phyloP scores from a whole-genome alignment of 1,140 invertebrate species.

The Drosophila sechellia region DNA sequence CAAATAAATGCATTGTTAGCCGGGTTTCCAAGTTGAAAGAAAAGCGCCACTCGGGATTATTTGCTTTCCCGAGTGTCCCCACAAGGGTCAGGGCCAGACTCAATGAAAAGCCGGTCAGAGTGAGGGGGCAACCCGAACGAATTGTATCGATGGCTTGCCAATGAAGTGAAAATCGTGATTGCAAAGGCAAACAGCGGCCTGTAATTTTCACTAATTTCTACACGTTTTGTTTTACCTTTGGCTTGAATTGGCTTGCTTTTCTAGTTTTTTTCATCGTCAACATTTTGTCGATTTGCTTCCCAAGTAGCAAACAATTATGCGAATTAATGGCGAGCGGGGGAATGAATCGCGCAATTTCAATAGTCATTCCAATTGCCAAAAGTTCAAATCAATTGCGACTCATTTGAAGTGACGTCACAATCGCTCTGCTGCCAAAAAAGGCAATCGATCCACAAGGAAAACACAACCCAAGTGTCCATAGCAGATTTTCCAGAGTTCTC shows the following conservation, averaged over 20 bases:
- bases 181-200: conserved; percentile 54
- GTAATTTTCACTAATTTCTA: conserved; percentile 57
- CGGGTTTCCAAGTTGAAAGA: conserved; percentile 28
- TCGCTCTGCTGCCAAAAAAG: conserved; percentile 19
- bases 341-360: conserved; percentile 20
- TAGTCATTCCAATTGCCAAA: conserved; percentile 18
- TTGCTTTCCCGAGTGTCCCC: conserved; percentile 20
- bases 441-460: conserved; percentile 25
- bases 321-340: conserved; percentile 19
- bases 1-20: conserved; percentile 48
- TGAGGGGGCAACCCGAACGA: conserved; percentile 28
- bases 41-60: conserved; percentile 40
- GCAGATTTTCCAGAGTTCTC: conserved; percentile 42
- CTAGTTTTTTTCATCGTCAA: conserved; percentile 28
- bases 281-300: conserved; percentile 56
- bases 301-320: conserved; percentile 59
- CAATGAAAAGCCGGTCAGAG: background rate
- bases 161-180: conserved; percentile 62
- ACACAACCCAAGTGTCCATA: conserved; percentile 8
- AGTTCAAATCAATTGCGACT: conserved; percentile 40
- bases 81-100: conserved; percentile 51
- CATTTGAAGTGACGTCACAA: conserved; percentile 45
- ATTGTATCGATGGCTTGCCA: conserved; percentile 58
- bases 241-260: background rate
- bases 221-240: conserved; percentile 34